Base-by-base conservation (phyloP, 2,888 invertebrate genomes). In the Spilarctia lutea region DNA sequence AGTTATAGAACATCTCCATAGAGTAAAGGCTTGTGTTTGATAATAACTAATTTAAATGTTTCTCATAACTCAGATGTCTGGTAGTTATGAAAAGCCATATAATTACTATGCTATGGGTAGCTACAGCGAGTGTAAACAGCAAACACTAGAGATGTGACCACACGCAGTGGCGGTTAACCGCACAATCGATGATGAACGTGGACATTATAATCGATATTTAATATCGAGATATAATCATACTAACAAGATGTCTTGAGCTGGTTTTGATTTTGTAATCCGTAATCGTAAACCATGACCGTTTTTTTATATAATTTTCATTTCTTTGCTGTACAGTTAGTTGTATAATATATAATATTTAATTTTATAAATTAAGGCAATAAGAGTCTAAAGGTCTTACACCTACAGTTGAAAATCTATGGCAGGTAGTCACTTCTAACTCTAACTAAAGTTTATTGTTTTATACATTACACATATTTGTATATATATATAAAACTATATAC, bases 161-260 rank as follows among this genome's bases (percentile, higher is more conserved):
- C 69, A 69, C n/a, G 65, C 69, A 73, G 24, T 20, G 27, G 56
- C n/a, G 63, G 60, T 48, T 68, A 65, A 73, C 73, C 73, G 65
- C 68, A 68, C 27, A 27, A 42, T 42, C 72, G 67, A 56, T 65
- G 67, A 48, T 27, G 33, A 30, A 68, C 30, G 67, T 68, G 42
- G 42, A 20, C 48, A n/a, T n/a, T 45, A 65, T 66, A 52, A 72
- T 65, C 65, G 65, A n/a, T 65, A 20, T 69, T 65, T 71, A 65
- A 35, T 71, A 30, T 45, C 18, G 45, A 75, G 73, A 69, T 56
- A 56, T 67, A 35, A 66, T 39, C 1, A 65, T 76, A 83, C 76
- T 74, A 81, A 79, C 75, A n/a, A 65, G 24, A 65, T 16, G 27
- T 60, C 60, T 60, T 60, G 60, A 13, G 60, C 60, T 60, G 27